These are phyloP conservation scores for Drosophila sechellia DNA, from an alignment of 1,140 invertebrate species.

Conservation along the genomic window DNA sequence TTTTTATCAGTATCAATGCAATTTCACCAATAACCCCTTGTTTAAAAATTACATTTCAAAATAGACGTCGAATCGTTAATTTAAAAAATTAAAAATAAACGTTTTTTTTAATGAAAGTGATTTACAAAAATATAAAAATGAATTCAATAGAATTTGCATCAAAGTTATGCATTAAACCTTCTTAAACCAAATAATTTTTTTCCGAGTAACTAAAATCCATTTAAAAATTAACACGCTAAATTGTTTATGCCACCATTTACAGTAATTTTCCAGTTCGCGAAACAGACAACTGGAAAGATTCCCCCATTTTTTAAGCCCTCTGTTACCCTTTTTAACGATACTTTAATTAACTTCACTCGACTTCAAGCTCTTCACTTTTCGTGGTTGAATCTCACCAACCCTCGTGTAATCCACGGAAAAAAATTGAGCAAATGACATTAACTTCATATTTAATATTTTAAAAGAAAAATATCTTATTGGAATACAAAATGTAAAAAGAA, in stretches of 20 bases:
- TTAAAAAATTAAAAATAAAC: too few relatives aligned
- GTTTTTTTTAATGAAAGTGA: neutral
- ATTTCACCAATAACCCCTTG: too few relatives aligned
- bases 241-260: neutral
- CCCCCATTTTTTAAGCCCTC: conserved; percentile 18
- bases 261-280: conserved; percentile 19
- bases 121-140: too few relatives aligned
- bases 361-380: conserved; percentile 34
- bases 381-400: conserved; percentile 30
- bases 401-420: conserved; percentile 12
- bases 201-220: conserved; percentile 5
- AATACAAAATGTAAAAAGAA: too few relatives aligned
- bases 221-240: neutral
- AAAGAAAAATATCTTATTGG: too few relatives aligned
- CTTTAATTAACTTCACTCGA: conserved; percentile 67
- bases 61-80: too few relatives aligned
- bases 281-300: conserved; percentile 44
- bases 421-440: neutral
- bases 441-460: neutral
- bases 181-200: too few relatives aligned
- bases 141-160: too few relatives aligned
- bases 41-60: too few relatives aligned
- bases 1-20: too few relatives aligned
- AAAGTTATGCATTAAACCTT: too few relatives aligned
- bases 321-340: conserved; percentile 24